Conservation (phyloP, 2,113 vertebrate species). For the Elephas maximus region DNA sequence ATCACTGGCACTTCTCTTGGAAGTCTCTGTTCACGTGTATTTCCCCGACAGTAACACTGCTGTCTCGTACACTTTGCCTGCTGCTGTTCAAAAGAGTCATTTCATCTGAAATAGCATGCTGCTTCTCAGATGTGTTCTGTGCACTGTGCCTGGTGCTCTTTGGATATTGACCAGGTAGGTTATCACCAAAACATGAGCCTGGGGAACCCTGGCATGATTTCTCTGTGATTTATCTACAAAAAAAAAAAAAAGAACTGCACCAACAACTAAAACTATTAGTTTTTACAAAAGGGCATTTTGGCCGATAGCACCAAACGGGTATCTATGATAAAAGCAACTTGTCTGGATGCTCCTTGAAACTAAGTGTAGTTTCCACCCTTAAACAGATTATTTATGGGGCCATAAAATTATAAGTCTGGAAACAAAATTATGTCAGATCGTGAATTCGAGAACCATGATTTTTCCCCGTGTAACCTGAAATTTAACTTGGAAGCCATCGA, state of each 20-base stretch:
- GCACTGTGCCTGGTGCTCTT: conserved; percentile 17
- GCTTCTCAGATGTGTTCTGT: conserved; percentile 61
- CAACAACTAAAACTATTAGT: background rate
- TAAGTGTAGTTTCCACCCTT: background rate
- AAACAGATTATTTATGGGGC: conserved; percentile 10
- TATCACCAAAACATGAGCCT: conserved; percentile 38
- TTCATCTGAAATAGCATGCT: conserved; percentile 73
- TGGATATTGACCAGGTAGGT: conserved; percentile 38
- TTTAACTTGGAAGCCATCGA: conserved; percentile 31
- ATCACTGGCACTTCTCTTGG: conserved; percentile 60
- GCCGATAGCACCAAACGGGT: background rate
- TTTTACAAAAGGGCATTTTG: conserved; percentile 49
- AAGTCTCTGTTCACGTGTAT: conserved; percentile 69
- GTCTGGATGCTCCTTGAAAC: background rate
- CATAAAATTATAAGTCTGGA: conserved; percentile 31
- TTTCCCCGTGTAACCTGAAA: conserved; percentile 46
- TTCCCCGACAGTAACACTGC: conserved; percentile 60
- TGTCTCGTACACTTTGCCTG: conserved; percentile 47
- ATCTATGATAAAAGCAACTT: conserved; percentile 37
- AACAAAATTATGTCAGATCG: conserved; percentile 42
- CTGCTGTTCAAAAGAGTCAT: conserved; percentile 73
- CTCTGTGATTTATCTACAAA: background rate
- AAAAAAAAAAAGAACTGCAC: background rate
- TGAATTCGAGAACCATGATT: background rate
- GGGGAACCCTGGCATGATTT: background rate